phyloP scores from a whole-genome alignment of 1,140 invertebrate species.

The Panulirus ornatus region DNA sequence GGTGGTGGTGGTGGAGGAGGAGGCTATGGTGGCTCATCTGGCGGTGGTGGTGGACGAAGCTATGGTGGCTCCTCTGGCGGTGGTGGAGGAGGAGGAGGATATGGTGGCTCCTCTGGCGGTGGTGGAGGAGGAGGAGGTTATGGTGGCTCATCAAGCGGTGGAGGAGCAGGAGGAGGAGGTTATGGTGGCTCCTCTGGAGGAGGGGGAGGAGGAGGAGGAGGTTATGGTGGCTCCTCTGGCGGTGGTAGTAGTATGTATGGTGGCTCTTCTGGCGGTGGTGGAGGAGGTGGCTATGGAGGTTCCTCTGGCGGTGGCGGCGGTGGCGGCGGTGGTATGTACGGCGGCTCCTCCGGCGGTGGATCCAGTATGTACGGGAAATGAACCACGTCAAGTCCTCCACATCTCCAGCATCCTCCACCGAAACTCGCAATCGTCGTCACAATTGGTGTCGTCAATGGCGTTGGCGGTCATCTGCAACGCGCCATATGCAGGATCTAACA shows the following conservation, averaged over 20 bases:
- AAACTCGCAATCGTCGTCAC: too few relatives aligned
- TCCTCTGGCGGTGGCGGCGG: slow-evolving; percentile 18
- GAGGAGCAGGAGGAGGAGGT: too few relatives aligned
- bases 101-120: not conserved
- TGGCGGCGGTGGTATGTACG: not conserved
- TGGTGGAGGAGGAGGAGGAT: not conserved
- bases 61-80: not conserved
- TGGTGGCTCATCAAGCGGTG: not conserved
- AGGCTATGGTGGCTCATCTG: not conserved
- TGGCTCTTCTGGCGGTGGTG: not conserved
- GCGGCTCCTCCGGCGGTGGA: slow-evolving; percentile 23
- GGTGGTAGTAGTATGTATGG: not conserved
- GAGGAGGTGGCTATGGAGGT: slow-evolving; percentile 4
- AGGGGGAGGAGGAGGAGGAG: not conserved
- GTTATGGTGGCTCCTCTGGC: not conserved
- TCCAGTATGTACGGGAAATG: too few relatives aligned
- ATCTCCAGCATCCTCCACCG: too few relatives aligned
- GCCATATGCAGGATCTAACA: too few relatives aligned
- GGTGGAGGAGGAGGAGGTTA: not conserved
- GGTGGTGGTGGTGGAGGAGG: not conserved
- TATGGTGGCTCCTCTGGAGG: not conserved
- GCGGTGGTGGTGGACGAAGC: not conserved
- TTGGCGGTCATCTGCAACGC: too few relatives aligned
- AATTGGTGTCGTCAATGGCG: too few relatives aligned
- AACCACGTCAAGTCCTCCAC: too few relatives aligned